Evolutionary conservation across 2,888 invertebrate genomes (phyloP).

Genomic region (Hypena proboscidalis): DNA sequence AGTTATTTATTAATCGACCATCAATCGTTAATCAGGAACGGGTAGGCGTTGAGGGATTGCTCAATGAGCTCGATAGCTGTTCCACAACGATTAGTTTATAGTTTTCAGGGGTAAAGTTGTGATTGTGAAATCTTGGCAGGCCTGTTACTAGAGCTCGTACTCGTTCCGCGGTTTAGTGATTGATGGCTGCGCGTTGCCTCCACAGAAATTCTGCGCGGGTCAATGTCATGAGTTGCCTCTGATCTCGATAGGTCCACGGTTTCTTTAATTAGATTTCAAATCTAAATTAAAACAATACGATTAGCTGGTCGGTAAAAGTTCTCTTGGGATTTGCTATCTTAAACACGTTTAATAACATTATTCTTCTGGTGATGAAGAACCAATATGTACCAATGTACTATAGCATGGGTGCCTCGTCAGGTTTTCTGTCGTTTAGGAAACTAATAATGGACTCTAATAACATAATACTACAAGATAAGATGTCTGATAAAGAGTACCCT

Average conservation of each 20-base stretch:
- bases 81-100: slow-evolving; percentile 19
- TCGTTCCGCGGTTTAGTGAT: slow-evolving; percentile 38
- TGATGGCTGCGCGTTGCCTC: slow-evolving; percentile 30
- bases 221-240: slow-evolving; percentile 25
- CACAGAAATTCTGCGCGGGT: slow-evolving; percentile 29
- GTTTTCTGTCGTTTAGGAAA: no score
- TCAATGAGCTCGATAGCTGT: slow-evolving; percentile 34
- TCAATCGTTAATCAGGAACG: slow-evolving; percentile 23
- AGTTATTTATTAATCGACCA: slow-evolving; percentile 29
- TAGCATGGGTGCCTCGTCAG: no score
- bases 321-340: no score
- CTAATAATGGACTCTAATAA: no score
- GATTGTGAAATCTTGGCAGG: slow-evolving; percentile 56
- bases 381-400: no score
- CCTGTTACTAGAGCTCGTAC: slow-evolving; percentile 9
- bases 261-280: slow-evolving; percentile 3
- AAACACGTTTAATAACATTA: no score
- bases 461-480: no score
- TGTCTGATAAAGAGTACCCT: no score
- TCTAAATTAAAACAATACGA: no score
- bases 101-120: slow-evolving; percentile 26
- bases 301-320: no score
- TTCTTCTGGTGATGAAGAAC: no score
- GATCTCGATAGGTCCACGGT: neutral
- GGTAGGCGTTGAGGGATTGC: slow-evolving; percentile 41